A percentile compares a stretch with the other conserved stretches of the same genome.
Evolutionary conservation across 2,888 invertebrate species (phyloP).

Genomic region (Aelia acuminata): DNA sequence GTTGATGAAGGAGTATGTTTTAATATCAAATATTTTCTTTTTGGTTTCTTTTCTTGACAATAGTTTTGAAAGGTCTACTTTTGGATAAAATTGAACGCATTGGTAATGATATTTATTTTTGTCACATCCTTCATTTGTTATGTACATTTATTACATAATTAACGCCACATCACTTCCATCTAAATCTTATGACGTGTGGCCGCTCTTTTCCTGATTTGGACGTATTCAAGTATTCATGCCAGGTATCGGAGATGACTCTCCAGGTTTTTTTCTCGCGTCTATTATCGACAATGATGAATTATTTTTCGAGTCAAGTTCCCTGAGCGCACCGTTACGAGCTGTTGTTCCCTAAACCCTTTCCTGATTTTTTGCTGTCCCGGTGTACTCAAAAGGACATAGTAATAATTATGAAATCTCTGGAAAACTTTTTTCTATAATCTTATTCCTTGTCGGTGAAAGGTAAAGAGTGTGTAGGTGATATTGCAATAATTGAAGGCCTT

Average conservation of each 20-base stretch:
- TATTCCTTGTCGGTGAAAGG: neutral
- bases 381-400: neutral
- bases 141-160: neutral
- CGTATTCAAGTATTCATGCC: neutral
- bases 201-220: neutral
- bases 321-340: neutral
- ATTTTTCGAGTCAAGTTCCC: conserved; percentile 19
- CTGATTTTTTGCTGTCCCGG: neutral
- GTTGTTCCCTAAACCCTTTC: neutral
- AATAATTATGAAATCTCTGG: neutral
- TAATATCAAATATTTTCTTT: too few relatives aligned
- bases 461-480: neutral
- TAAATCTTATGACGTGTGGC: neutral
- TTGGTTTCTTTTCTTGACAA: too few relatives aligned
- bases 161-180: neutral
- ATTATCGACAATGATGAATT: neutral
- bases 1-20: too few relatives aligned
- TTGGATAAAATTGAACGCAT: too few relatives aligned
- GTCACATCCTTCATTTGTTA: neutral
- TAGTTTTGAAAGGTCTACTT: too few relatives aligned
- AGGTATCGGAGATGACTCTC: neutral
- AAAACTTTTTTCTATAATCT: neutral
- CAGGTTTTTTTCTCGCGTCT: neutral
- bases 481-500: neutral
- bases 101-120: neutral